Percentiles rank a stretch among this genome's conserved stretches.
Evolutionary conservation across 2,888 invertebrate species (phyloP).

Genomic region (Tupiocoris notatus): DNA sequence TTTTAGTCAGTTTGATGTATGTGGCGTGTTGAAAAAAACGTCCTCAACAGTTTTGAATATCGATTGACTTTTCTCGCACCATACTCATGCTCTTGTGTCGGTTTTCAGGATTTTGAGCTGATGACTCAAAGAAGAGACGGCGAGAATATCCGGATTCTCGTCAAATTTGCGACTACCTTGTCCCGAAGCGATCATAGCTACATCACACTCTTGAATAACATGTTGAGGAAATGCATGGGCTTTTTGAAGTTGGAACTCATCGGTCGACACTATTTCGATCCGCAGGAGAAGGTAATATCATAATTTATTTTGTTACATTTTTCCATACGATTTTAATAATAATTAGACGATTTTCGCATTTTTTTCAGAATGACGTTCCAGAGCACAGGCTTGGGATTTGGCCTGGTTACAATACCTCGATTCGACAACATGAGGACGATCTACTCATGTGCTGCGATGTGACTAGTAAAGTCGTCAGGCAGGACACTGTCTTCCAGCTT

Average conservation of each 20-base stretch:
- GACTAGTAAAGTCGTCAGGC: conserved; percentile 77
- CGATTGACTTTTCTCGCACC: not conserved
- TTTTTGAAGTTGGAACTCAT: conserved; percentile 66
- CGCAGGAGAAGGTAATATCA: conserved; percentile 51
- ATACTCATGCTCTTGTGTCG: no score
- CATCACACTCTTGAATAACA: conserved; percentile 74
- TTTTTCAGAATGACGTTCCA: conserved; percentile 60
- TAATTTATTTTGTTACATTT: no score
- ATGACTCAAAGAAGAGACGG: conserved; percentile 61
- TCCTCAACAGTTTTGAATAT: no score
- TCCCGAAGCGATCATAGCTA: conserved; percentile 67
- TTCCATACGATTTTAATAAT: no score
- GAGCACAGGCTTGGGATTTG: conserved; percentile 70
- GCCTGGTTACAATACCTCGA: conserved; percentile 83
- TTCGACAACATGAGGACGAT: conserved; percentile 74
- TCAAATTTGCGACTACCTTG: conserved; percentile 62
- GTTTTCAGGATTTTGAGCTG: conserved; percentile 62
- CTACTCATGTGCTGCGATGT: conserved; percentile 78
- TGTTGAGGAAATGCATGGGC: conserved; percentile 68
- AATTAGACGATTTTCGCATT: no score
- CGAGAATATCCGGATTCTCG: conserved; percentile 59
- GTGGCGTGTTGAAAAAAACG: no score
- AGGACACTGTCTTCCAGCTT: conserved; percentile 69
- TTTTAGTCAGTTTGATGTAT: no score
- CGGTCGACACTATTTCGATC: conserved; percentile 72